These are phyloP conservation scores for Chaenogobius annularis DNA, from an alignment of 2,113 vertebrate genomes.

Conservation along the genomic window DNA sequence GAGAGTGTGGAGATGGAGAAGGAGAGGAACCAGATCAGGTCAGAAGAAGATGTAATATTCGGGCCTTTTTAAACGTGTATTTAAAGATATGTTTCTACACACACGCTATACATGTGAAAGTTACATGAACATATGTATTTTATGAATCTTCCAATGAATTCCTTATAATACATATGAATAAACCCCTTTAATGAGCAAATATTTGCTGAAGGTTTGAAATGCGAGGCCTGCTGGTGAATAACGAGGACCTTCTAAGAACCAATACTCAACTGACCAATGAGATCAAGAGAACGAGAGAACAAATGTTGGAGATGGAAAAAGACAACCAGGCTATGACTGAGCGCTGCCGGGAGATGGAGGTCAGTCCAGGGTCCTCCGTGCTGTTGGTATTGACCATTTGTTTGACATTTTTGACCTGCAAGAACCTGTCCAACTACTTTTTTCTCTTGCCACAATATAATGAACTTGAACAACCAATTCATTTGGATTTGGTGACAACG, in stretches of 20 bases:
- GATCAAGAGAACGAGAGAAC: slow-evolving; percentile 69
- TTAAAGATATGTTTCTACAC: background rate
- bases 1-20: slow-evolving; percentile 80
- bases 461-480: no score
- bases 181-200: no score
- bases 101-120: background rate
- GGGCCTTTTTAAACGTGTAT: background rate
- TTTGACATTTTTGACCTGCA: no score
- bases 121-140: background rate
- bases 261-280: slow-evolving; percentile 74
- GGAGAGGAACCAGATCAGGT: slow-evolving; percentile 80
- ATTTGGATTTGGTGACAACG: no score
- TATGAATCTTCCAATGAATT: no score
- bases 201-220: slow-evolving; percentile 70
- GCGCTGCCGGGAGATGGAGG: slow-evolving; percentile 70
- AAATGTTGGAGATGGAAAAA: slow-evolving; percentile 70
- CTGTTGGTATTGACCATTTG: background rate
- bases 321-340: slow-evolving; percentile 61
- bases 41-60: background rate
- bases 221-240: slow-evolving; percentile 76
- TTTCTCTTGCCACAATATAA: no score
- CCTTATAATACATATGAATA: no score
- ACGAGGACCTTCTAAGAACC: slow-evolving; percentile 75
- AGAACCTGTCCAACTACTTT: no score
- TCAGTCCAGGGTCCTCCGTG: slow-evolving; percentile 16